Evolutionary conservation across 2,888 invertebrate genomes (phyloP).

Genomic region (Sepiola atlantica): DNA sequence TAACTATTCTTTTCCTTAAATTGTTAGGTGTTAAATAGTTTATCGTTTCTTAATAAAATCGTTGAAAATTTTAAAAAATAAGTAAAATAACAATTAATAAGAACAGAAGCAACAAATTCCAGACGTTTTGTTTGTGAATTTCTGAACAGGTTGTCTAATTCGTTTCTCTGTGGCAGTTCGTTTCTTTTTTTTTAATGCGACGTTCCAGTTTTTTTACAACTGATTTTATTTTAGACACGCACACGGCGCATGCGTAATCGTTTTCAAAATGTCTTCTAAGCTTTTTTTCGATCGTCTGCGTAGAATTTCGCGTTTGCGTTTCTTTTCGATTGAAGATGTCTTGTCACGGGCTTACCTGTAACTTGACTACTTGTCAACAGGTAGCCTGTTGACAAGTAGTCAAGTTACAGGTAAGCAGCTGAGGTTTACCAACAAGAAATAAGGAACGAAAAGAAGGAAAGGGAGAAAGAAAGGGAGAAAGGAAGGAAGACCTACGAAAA

Average conservation of each 20-base stretch:
- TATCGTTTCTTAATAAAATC: too few species aligned
- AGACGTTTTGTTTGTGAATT: background rate
- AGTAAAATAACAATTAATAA: too few species aligned
- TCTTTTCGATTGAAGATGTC: too few species aligned
- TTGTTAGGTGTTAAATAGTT: too few species aligned
- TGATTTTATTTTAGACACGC: too few species aligned
- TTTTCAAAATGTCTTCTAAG: background rate
- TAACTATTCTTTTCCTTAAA: too few species aligned
- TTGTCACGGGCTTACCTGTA: background rate
- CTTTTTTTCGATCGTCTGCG: background rate
- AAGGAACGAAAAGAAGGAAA: too few species aligned
- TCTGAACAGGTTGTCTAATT: background rate
- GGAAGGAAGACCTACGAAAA: background rate
- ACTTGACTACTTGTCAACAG: background rate
- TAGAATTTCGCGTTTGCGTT: background rate
- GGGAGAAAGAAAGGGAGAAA: background rate
- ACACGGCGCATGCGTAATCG: background rate
- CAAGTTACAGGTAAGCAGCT: background rate
- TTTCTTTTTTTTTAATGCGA: too few species aligned
- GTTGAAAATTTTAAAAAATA: too few species aligned
- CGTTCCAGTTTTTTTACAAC: too few species aligned
- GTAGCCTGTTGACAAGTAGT: background rate
- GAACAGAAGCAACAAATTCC: background rate
- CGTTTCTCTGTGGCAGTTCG: background rate
- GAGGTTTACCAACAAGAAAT: background rate